phyloP scores from a whole-genome alignment of 1,140 invertebrate genomes.

The Spodoptera frugiperda region DNA sequence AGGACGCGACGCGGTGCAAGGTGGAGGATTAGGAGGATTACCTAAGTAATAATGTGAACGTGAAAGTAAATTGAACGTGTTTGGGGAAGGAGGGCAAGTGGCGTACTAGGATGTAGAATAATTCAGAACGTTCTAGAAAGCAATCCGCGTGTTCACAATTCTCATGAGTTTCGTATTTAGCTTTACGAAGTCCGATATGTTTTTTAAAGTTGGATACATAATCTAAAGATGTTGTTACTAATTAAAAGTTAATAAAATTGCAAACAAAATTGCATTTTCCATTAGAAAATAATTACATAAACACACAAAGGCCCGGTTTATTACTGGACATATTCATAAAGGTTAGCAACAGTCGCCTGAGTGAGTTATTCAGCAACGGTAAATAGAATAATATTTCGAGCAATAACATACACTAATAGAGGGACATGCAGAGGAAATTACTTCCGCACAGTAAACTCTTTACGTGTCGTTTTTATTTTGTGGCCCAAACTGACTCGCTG shows the following conservation, averaged over 20 bases:
- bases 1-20: not conserved
- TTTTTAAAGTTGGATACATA: too few relatives aligned
- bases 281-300: too few relatives aligned
- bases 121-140: too few relatives aligned
- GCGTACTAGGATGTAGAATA: not conserved
- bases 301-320: too few relatives aligned
- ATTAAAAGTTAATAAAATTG: too few relatives aligned
- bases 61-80: not conserved
- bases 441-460: constrained; percentile 22
- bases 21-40: not conserved
- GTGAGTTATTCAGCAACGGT: not conserved
- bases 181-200: too few relatives aligned
- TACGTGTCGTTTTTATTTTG: constrained; percentile 5
- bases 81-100: too few relatives aligned
- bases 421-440: not conserved
- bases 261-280: too few relatives aligned
- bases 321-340: not conserved
- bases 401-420: not conserved
- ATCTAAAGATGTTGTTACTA: too few relatives aligned
- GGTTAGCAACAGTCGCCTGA: not conserved
- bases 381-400: constrained; percentile 5
- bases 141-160: too few relatives aligned
- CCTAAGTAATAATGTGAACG: not conserved
- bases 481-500: constrained; percentile 20
- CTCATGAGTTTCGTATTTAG: too few relatives aligned